Conservation (phyloP, 2,888 invertebrate species). For the Cremastobaeus sp. region DNA sequence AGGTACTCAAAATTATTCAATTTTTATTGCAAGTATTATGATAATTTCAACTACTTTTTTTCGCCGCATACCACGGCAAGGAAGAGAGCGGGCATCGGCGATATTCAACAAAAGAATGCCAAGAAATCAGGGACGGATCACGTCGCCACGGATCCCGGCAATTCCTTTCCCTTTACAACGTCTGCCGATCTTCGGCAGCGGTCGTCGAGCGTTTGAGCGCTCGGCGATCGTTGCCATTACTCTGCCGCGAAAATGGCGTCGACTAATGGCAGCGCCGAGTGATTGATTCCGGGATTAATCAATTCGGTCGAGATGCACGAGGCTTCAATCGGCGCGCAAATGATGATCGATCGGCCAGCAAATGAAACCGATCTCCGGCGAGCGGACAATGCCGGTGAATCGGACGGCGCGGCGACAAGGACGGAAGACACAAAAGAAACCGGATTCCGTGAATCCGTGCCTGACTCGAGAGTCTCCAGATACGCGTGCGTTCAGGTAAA, state of each 20-base stretch:
- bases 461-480: slow-evolving; percentile 45
- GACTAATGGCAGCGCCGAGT: neutral
- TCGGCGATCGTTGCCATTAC: neutral
- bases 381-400: neutral
- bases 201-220: neutral
- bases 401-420: slow-evolving; percentile 4
- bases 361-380: neutral
- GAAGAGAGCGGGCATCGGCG: slow-evolving; percentile 61
- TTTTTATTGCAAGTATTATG: slow-evolving; percentile 55
- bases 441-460: slow-evolving; percentile 48
- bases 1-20: no score
- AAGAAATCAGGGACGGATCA: slow-evolving; percentile 57
- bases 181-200: neutral
- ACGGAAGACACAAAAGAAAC: slow-evolving; percentile 48
- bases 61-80: slow-evolving; percentile 50
- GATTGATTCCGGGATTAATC: neutral
- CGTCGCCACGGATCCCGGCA: slow-evolving; percentile 35
- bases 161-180: slow-evolving; percentile 42
- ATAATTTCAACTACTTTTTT: slow-evolving; percentile 54
- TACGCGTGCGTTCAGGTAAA: slow-evolving; percentile 66
- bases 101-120: slow-evolving; percentile 66
- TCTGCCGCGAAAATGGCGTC: neutral
- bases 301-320: neutral
- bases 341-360: neutral
- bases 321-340: neutral